Evolutionary conservation across 2,888 invertebrate genomes (phyloP), one percentile per base, ranked within the genome.

Genomic region (Apomyelois bistriatella): DNA sequence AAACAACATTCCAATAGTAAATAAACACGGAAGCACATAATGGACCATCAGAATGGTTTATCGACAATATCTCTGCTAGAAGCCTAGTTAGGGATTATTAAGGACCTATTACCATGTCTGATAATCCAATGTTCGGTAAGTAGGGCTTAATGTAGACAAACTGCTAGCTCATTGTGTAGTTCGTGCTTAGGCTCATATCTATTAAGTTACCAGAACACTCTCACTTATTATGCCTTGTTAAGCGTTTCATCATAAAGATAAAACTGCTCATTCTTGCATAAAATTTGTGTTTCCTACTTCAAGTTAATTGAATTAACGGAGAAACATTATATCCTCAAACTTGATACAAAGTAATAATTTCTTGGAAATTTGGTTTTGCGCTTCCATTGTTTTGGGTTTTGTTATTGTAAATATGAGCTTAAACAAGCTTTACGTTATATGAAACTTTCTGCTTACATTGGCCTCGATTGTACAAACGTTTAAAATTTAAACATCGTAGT

Each of bases 141-240:
- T 55, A 56, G 53, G 38, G 58, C 53, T 59, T 57, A 54, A 40
- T 56, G 58, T 54, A 65, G 62, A 68, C 61, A 68, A 61, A 56
- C 54, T 50, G 40, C 61, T 60, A 64, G 62, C 59, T 60, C 60
- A 55, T 58, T 53, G 58, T 43, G 56, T 53, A 54, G 48, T 52
- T 3, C 57, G 48, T 22, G 5, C 5, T 22, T 22, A 5, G 22
- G 22, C 22, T 3, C 22, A 5, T 22, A 40, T 13, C 56, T 51
- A 38, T 42, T 22, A 32, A 53, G 49, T 32, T 46, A 32, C 6
- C 30, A 46, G 30, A 58, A 35, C 15, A 37, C 38, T 15, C 28
- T 48, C 13, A 40, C 37, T 46, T 35, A 9, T 43, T 51, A 35
- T 5, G 12, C 22, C 8, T 50, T 42, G 17, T 42, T 36, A 42